Conservation (phyloP, 2,797 vertebrate genomes). For the Sardinella longiceps region DNA sequence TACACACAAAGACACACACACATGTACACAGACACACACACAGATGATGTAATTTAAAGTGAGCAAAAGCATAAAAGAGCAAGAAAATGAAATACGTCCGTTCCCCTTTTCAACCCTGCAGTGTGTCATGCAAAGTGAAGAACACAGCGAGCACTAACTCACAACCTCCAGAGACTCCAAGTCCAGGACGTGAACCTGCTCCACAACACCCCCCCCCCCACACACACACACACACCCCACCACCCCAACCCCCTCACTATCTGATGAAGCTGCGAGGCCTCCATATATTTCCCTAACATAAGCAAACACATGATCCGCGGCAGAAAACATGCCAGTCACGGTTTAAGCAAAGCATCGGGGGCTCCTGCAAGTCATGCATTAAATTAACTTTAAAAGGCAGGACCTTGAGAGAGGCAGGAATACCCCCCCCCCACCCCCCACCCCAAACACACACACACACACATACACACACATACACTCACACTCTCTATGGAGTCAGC, state of each 20-base stretch:
- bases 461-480: too few species aligned
- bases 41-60: not conserved
- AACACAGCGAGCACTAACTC: not conserved
- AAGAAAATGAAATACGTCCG: not conserved
- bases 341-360: not conserved
- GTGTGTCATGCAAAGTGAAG: not conserved
- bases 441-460: too few species aligned
- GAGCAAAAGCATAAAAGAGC: not conserved
- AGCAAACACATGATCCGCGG: not conserved
- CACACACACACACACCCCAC: too few species aligned
- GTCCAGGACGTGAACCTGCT: not conserved
- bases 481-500: not conserved
- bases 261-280: constrained; percentile 7
- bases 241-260: not conserved
- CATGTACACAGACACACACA: not conserved
- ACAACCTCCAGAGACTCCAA: not conserved
- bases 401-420: not conserved
- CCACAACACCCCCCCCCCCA: not conserved
- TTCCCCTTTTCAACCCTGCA: not conserved
- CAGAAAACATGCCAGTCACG: not conserved
- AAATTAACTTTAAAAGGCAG: constrained; percentile 19
- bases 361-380: constrained; percentile 3
- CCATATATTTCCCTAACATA: constrained; percentile 25
- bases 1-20: not conserved
- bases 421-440: not conserved